phyloP scores from a whole-genome alignment of 2,797 vertebrate genomes.

The Phoebastria nigripes region DNA sequence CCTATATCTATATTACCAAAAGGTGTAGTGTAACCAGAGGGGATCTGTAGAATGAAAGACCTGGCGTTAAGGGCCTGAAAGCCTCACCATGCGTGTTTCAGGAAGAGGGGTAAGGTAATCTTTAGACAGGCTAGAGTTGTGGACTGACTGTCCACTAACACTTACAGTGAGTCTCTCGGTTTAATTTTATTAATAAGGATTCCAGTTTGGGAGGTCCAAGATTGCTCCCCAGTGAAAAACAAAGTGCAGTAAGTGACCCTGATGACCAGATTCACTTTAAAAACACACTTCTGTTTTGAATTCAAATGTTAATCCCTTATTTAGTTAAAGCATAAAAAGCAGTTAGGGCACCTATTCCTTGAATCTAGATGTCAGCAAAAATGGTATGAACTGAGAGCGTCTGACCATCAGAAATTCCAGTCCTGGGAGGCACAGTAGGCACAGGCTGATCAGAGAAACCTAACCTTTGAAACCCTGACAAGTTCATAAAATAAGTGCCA shows the following conservation, averaged over 20 bases:
- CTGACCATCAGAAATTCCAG: neutral
- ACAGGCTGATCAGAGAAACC: neutral
- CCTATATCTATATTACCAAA: neutral
- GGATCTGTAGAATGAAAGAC: neutral
- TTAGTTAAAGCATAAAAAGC: neutral
- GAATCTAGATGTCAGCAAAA: neutral
- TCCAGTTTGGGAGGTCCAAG: neutral
- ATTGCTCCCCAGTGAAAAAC: rapidly evolving
- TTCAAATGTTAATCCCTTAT: neutral
- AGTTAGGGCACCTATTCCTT: neutral
- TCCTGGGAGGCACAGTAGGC: neutral
- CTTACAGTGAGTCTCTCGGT: neutral
- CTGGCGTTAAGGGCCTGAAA: neutral
- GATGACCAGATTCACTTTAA: neutral
- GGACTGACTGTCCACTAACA: neutral
- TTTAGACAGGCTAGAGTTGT: neutral
- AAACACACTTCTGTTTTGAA: neutral
- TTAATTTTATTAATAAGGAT: neutral
- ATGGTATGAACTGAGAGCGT: neutral
- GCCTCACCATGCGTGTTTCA: neutral
- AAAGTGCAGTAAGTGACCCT: neutral
- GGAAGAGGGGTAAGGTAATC: neutral
- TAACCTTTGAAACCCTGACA: neutral
- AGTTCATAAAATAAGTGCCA: neutral
- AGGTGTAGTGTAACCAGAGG: neutral